These are phyloP conservation scores for Ictidomys tridecemlineatus DNA, from an alignment of 2,113 vertebrate genomes.

Conservation along the genomic window DNA sequence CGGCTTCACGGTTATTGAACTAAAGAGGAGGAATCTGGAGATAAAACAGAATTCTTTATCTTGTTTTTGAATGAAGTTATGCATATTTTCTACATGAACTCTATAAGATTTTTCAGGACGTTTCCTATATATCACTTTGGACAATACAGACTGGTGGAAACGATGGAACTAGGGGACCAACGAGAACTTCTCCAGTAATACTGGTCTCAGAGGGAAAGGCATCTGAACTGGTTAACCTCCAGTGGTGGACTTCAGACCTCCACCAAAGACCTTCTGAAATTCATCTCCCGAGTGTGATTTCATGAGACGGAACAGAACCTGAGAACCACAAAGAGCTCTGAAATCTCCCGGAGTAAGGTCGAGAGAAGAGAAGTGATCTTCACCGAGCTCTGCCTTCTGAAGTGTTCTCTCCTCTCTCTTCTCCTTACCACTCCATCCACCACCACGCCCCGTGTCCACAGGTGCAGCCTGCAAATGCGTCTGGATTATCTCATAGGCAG, in stretches of 20 bases:
- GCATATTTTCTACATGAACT: slow-evolving; percentile 1
- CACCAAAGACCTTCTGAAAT: background rate
- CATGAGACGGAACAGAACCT: background rate
- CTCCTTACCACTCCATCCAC: background rate
- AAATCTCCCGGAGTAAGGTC: background rate
- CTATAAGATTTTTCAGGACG: slow-evolving; percentile 30
- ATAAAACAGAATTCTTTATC: background rate
- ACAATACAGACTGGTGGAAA: background rate
- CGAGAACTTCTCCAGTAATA: background rate
- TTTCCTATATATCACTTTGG: background rate
- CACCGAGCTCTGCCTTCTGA: background rate
- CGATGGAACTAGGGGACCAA: background rate
- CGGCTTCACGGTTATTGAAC: slow-evolving; percentile 42
- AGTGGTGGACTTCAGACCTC: background rate
- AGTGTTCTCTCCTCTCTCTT: background rate
- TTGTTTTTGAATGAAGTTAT: background rate
- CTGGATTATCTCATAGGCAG: background rate
- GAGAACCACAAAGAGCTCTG: background rate
- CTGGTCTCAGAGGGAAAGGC: background rate
- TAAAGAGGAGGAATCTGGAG: slow-evolving; percentile 51
- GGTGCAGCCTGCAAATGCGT: background rate
- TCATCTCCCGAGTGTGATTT: background rate
- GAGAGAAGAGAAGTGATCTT: background rate
- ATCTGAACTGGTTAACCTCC: background rate
- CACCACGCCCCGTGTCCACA: background rate